phyloP scores from a whole-genome alignment of 2,113 vertebrate genomes.

The Malaclemys terrapin region DNA sequence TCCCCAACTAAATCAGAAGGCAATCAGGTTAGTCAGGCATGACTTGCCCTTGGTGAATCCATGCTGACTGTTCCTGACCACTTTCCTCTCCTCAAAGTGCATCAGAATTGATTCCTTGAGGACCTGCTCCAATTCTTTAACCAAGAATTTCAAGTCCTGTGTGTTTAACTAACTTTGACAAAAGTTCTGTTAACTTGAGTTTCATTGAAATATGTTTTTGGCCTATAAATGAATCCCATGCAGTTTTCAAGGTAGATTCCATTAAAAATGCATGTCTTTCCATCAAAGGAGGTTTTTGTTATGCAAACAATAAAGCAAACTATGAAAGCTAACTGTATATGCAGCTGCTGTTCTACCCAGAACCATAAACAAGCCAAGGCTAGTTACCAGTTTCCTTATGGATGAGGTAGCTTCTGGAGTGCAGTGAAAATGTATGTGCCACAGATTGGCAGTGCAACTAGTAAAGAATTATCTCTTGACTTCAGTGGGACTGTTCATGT shows the following conservation, averaged over 20 bases:
- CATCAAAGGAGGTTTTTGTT: not conserved
- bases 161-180: not conserved
- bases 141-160: not conserved
- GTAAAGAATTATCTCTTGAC: not conserved
- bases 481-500: constrained; percentile 37
- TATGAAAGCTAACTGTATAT: constrained; percentile 28
- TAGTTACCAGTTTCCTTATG: constrained; percentile 12
- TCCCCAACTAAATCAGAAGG: no score
- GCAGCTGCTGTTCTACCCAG: constrained; percentile 31
- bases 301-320: not conserved
- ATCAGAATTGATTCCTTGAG: no score
- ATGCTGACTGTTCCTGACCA: no score
- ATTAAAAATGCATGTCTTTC: constrained; percentile 35
- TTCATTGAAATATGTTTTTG: constrained; percentile 31
- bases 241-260: constrained; percentile 45
- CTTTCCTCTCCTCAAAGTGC: no score
- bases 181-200: not conserved
- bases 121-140: not conserved
- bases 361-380: constrained; percentile 28
- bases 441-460: not conserved
- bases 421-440: not conserved
- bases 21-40: no score
- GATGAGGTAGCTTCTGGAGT: constrained; percentile 7
- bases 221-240: constrained; percentile 20
- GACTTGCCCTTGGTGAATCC: no score